These are phyloP conservation scores for Myotis findleyi DNA, from an alignment of 2,797 vertebrate species.

Conservation along the genomic window DNA sequence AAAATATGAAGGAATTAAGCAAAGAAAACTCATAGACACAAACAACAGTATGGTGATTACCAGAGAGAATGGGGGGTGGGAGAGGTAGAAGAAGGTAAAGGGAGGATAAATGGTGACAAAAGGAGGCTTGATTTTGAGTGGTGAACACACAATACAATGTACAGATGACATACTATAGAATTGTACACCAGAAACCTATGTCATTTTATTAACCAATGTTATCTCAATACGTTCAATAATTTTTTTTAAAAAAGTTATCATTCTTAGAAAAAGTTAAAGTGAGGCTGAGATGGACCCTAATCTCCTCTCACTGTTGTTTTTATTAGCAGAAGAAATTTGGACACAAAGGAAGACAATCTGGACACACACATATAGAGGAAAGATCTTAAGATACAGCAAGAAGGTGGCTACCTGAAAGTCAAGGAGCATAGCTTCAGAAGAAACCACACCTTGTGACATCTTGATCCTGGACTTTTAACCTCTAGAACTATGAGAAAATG, in stretches of 20 bases:
- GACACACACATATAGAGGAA: not conserved
- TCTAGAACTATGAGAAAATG: not conserved
- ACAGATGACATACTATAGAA: not conserved
- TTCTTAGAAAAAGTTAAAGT: not conserved
- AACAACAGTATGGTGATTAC: not conserved
- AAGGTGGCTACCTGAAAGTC: not conserved
- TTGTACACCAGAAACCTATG: not conserved
- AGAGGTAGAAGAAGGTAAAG: not conserved
- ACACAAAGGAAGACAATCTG: not conserved
- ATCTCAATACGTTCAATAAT: not conserved
- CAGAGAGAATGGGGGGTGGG: not conserved
- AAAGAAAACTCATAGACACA: not conserved
- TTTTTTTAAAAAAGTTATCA: not conserved
- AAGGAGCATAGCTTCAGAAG: not conserved
- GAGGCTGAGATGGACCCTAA: not conserved
- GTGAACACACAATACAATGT: not conserved
- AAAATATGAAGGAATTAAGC: not conserved
- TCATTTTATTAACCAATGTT: not conserved
- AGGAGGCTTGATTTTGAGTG: not conserved
- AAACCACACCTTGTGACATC: not conserved
- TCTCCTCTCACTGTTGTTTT: not conserved
- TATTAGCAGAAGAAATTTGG: not conserved
- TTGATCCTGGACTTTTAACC: not conserved
- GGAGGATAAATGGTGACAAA: not conserved
- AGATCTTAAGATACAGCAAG: not conserved